Conservation (phyloP, 2,888 invertebrate species). For the Cantharis flavilabris region DNA sequence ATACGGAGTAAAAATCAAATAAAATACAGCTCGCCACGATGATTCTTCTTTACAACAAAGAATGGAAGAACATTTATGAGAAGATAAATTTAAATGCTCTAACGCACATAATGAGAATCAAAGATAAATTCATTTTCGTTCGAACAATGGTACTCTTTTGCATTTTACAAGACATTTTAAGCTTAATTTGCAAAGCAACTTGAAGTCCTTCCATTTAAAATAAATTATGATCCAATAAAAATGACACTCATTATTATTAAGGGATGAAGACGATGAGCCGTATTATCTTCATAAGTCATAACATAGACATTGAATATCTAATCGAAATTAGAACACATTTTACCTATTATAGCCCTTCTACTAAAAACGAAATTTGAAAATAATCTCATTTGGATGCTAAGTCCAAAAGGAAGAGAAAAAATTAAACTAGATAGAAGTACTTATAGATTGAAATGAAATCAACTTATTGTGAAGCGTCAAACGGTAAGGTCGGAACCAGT, state of each 20-base stretch:
- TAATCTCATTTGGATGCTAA: too few species aligned
- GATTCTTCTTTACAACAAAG: background rate
- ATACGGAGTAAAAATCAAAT: background rate
- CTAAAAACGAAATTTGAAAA: too few species aligned
- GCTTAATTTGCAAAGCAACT: background rate
- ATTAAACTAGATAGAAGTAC: too few species aligned
- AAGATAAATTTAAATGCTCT: background rate
- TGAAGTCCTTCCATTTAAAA: background rate
- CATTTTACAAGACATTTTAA: background rate
- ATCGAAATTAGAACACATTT: background rate
- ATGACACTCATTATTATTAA: background rate
- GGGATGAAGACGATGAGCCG: background rate
- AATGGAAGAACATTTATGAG: background rate
- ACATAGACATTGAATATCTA: background rate
- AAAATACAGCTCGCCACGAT: background rate
- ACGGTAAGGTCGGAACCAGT: too few species aligned
- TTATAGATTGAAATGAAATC: too few species aligned
- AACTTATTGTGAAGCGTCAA: too few species aligned
- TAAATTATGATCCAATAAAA: background rate
- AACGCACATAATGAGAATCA: background rate
- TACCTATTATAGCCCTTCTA: background rate
- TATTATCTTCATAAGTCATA: background rate
- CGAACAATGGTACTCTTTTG: background rate
- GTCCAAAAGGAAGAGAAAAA: too few species aligned
- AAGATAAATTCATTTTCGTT: background rate